Evolutionary conservation across 2,888 invertebrate species (phyloP), one percentile per base, ranked within the genome.

Genomic region (Thysanoteuthis rhombus): DNA sequence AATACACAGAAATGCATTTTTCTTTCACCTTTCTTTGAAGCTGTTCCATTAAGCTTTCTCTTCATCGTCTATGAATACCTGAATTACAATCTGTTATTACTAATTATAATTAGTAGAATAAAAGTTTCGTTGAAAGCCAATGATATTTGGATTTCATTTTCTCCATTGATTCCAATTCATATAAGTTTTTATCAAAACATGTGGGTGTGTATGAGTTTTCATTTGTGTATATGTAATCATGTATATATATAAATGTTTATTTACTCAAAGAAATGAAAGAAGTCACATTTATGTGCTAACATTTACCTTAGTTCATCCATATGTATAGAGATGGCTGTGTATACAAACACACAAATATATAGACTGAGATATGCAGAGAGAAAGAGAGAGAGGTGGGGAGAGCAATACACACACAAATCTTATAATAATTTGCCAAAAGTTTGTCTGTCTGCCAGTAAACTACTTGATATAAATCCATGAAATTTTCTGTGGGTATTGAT

Each of bases 111-210:
- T 75, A 75, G n/a, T n/a, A 75, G 75, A 75, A 75, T 75, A n/a
- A 75, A 75, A 75, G n/a, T 75, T 75, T 75, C 75, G 16, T 75
- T 75, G 75, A 75, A 75, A 75, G n/a, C 75, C 8, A 75, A 75
- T n/a, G 75, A 75, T 75, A n/a, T 75, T n/a, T 75, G n/a, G n/a
- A 75, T 75, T 75, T n/a, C n/a, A 75, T 75, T 75, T 75, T 75
- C n/a, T 75, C 36, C 36, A n/a, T 75, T 25, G 52, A 25, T 52
- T 52, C 25, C n/a, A 75, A 75, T n/a, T 8, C n/a, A n/a, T n/a
- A 75, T 12, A n/a, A n/a, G n/a, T 75, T n/a, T 75, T 10, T 75
- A n/a, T 25, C 22, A n/a, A n/a, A 75, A 75, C 12, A 16, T 75
- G 2, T 75, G 16, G 25, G 28, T 58, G 8, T 58, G 28, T 28